These are phyloP conservation scores for Zhuqinia jingwanae DNA, from an alignment of 2,888 invertebrate genomes.

Conservation along the genomic window DNA sequence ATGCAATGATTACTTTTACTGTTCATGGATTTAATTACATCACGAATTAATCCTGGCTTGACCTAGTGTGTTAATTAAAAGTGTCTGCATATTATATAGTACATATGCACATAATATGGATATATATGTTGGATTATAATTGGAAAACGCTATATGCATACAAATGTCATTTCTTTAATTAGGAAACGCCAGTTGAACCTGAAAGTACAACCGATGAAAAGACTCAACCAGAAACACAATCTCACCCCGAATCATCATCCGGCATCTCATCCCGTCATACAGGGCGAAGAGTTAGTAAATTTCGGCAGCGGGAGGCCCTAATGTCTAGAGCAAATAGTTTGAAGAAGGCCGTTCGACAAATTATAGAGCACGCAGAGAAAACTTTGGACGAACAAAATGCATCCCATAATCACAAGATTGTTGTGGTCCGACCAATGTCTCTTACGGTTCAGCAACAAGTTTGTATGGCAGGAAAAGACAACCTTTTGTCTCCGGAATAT, in stretches of 20 bases:
- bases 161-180: constrained; percentile 32
- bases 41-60: constrained; percentile 31
- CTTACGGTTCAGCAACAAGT: constrained; percentile 62
- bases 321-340: constrained; percentile 89
- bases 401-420: constrained; percentile 70
- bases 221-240: constrained; percentile 51
- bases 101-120: too few relatives aligned
- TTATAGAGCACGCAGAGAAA: constrained; percentile 90
- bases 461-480: constrained; percentile 49
- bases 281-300: constrained; percentile 77
- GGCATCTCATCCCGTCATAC: constrained; percentile 21
- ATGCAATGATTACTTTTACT: constrained; percentile 25
- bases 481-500: constrained; percentile 49
- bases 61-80: constrained; percentile 19
- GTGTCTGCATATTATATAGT: background rate
- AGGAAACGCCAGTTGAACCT: constrained; percentile 58
- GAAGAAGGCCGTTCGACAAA: constrained; percentile 89
- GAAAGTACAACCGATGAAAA: constrained; percentile 59
- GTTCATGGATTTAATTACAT: constrained; percentile 19
- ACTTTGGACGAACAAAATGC: constrained; percentile 85
- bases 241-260: constrained; percentile 9
- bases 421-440: constrained; percentile 78
- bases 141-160: background rate
- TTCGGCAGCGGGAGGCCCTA: constrained; percentile 82
- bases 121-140: background rate